Percentiles rank a stretch among this genome's conserved stretches.
These are phyloP conservation scores for Mechanitis messenoides DNA, from an alignment of 2,888 invertebrate species.

Conservation along the genomic window DNA sequence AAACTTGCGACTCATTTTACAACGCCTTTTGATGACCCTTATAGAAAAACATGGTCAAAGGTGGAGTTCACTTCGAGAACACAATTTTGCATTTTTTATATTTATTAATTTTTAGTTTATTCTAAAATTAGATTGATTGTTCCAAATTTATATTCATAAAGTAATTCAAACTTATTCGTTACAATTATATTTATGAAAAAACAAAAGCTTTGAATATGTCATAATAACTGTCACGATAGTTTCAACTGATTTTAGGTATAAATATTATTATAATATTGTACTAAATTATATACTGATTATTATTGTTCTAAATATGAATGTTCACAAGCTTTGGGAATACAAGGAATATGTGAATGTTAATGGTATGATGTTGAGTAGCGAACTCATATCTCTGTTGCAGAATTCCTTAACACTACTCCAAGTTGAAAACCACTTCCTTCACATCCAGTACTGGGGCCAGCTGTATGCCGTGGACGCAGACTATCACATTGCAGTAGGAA, in stretches of 20 bases:
- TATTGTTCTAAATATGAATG: conserved; percentile 44
- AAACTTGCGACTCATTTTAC: conserved; percentile 47
- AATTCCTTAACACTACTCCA: conserved; percentile 87
- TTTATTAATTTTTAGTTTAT: too few relatives aligned
- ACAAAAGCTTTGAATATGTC: not conserved
- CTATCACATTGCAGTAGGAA: conserved; percentile 90
- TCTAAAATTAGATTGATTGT: too few relatives aligned
- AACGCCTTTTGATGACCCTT: conserved; percentile 36
- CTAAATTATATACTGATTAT: too few relatives aligned
- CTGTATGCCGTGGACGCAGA: conserved; percentile 85
- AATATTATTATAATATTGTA: not conserved
- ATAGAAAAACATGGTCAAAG: conserved; percentile 21
- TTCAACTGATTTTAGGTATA: not conserved
- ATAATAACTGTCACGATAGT: not conserved
- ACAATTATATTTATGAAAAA: too few relatives aligned
- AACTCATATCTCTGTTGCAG: conserved; percentile 83
- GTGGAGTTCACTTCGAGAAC: not conserved
- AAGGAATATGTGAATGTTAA: conserved; percentile 68
- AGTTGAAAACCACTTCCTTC: conserved; percentile 88
- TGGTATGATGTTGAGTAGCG: conserved; percentile 83
- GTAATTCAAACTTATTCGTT: not conserved
- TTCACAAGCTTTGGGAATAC: conserved; percentile 70
- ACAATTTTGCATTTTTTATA: not conserved
- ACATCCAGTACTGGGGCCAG: conserved; percentile 91
- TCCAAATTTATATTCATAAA: not conserved